Percentiles rank a stretch among this genome's conserved stretches.
phyloP scores from a whole-genome alignment of 2,113 vertebrate species.

The Serinus canaria region DNA sequence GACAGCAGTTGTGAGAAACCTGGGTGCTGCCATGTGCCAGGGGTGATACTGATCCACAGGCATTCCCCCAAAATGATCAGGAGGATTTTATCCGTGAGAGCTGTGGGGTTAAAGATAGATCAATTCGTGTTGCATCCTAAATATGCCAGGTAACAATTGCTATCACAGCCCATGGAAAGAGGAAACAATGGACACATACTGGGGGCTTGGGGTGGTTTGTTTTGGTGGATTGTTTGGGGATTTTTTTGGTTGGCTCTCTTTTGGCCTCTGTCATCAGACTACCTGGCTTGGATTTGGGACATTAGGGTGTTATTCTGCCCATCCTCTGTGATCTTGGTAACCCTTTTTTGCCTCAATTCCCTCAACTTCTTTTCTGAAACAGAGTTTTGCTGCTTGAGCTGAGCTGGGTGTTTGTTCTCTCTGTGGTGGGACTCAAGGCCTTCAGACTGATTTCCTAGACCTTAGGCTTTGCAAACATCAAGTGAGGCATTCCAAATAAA shows the following conservation, averaged over 20 bases:
- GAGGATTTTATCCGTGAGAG: neutral
- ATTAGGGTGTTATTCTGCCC: neutral
- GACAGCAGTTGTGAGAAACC: neutral
- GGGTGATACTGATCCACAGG: neutral
- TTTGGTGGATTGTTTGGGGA: neutral
- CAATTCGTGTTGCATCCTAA: neutral
- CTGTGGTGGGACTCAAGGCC: rapidly evolving
- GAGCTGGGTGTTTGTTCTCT: rapidly evolving
- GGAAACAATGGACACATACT: rapidly evolving
- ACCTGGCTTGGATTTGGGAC: neutral
- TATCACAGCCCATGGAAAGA: neutral
- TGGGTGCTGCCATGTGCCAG: rapidly evolving
- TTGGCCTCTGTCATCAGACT: neutral
- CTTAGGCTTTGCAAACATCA: neutral
- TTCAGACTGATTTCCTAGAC: neutral
- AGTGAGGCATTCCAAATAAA: neutral
- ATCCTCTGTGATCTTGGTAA: neutral
- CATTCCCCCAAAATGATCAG: rapidly evolving
- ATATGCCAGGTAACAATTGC: neutral
- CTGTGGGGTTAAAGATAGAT: neutral
- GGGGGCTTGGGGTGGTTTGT: neutral
- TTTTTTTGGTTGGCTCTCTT: neutral
- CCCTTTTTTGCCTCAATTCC: neutral
- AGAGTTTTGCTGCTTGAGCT: neutral
- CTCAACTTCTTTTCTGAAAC: neutral